Evolutionary conservation across 2,113 vertebrate genomes (phyloP), one percentile per base, ranked within the genome.

Genomic region (Thryonomys swinderianus): DNA sequence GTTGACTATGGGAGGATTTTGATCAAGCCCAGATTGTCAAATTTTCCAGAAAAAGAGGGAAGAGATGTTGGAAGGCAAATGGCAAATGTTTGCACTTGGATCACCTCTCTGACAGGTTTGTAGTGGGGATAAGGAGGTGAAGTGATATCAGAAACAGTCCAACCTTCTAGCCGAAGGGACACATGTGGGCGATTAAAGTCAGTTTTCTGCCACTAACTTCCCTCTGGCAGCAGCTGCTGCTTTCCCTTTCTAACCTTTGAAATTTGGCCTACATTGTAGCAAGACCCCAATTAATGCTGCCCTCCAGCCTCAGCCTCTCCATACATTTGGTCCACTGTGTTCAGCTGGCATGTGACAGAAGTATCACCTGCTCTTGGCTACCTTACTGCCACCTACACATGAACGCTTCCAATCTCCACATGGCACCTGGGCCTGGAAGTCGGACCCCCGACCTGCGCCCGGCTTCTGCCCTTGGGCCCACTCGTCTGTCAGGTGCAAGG

Each of bases 111-210:
- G 17, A 14, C 16, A 80, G 18, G 32, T 61, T 62, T 48, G 16
- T 16, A 7, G 32, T 30, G 9, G 84, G 66, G 59, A 42, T 59
- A 32, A 78, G 27, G 57, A 37, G 32, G 42, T 20, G 20, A 66
- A 51, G 16, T 37, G 9, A 59, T 42, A 20, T 34, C 42, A 27
- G 9, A 51, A 53, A 21, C 1, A 27, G 13, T 14, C 13, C 20
- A 13, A 11, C 73, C 25, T 3, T 18, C 30, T 74, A 81, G 62
- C 59, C 18, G 34, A 51, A 53, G 64, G 17, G 53, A 23, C 21
- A 9, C 1, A 0, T 7, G 30, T 25, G 12, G 13, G 16, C 18
- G 45, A 7, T 21, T 67, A 4, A 14, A 6, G 53, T 21, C 59
- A 23, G 32, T 45, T 48, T 90, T 25, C 81, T 94, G 42, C n/a